phyloP scores from a whole-genome alignment of 2,797 vertebrate species.

The Crax fasciolata region DNA sequence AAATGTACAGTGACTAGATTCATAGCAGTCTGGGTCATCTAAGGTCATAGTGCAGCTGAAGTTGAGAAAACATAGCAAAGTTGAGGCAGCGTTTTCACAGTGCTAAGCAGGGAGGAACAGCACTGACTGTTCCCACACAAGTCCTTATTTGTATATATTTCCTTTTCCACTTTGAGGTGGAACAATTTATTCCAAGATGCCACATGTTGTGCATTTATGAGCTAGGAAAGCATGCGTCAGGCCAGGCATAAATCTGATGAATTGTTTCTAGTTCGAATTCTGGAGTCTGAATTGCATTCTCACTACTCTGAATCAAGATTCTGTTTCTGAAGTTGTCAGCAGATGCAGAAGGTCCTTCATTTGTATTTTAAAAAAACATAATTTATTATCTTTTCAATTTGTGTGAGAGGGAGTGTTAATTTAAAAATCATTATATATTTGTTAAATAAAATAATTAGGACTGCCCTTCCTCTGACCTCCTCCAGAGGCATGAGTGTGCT shows the following conservation, averaged over 20 bases:
- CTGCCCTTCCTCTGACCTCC: neutral
- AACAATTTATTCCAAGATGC: neutral
- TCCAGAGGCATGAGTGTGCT: neutral
- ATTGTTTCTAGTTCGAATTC: neutral
- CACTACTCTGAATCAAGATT: neutral
- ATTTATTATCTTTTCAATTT: neutral
- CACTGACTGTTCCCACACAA: neutral
- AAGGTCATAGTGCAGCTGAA: constrained; percentile 46
- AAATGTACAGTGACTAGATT: constrained; percentile 32
- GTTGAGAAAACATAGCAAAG: constrained; percentile 22
- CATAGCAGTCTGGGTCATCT: constrained; percentile 23
- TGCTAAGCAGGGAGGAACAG: neutral
- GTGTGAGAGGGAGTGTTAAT: neutral
- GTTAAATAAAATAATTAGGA: neutral
- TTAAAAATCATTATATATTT: neutral
- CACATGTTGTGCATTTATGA: neutral
- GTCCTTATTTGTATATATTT: neutral
- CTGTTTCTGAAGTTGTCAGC: neutral
- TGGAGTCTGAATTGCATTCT: neutral
- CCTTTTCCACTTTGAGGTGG: neutral
- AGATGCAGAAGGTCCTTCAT: neutral
- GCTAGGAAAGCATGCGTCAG: neutral
- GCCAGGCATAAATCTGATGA: neutral
- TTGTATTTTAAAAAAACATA: too few relatives aligned
- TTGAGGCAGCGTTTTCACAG: constrained; percentile 10